phyloP scores from a whole-genome alignment of 2,797 vertebrate species.

The Crenuchus spilurus region DNA sequence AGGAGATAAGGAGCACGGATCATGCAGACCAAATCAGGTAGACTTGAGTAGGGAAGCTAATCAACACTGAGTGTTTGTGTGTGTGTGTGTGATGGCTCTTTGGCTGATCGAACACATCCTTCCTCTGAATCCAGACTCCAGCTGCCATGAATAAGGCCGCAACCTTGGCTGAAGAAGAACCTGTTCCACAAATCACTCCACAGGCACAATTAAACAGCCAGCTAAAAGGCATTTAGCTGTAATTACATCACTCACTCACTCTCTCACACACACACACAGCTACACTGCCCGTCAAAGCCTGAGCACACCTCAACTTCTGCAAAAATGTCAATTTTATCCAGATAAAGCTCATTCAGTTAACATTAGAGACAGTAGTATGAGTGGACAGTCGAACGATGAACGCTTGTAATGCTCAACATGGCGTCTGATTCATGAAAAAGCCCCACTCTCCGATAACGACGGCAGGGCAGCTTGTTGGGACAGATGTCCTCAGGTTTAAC shows the following conservation, averaged over 20 bases:
- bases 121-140: conserved; percentile 64
- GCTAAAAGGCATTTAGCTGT: conserved; percentile 74
- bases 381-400: too few species aligned
- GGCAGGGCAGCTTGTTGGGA: too few species aligned
- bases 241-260: conserved; percentile 65
- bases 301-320: too few species aligned
- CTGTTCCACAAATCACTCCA: conserved; percentile 70
- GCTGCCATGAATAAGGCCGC: conserved; percentile 68
- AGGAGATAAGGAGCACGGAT: conserved; percentile 46
- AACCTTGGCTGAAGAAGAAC: conserved; percentile 68
- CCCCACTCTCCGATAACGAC: too few species aligned
- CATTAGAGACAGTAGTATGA: too few species aligned
- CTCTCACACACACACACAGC: conserved; percentile 5
- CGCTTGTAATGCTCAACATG: too few species aligned
- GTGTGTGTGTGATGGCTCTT: not conserved
- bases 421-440: too few species aligned
- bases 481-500: too few species aligned
- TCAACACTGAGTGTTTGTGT: not conserved
- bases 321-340: too few species aligned
- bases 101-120: conserved; percentile 57
- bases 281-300: not conserved
- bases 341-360: too few species aligned
- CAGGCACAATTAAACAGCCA: conserved; percentile 74
- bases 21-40: conserved; percentile 49
- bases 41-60: conserved; percentile 24